Evolutionary conservation across 2,113 vertebrate genomes (phyloP).

Genomic region (Zootoca vivipara): DNA sequence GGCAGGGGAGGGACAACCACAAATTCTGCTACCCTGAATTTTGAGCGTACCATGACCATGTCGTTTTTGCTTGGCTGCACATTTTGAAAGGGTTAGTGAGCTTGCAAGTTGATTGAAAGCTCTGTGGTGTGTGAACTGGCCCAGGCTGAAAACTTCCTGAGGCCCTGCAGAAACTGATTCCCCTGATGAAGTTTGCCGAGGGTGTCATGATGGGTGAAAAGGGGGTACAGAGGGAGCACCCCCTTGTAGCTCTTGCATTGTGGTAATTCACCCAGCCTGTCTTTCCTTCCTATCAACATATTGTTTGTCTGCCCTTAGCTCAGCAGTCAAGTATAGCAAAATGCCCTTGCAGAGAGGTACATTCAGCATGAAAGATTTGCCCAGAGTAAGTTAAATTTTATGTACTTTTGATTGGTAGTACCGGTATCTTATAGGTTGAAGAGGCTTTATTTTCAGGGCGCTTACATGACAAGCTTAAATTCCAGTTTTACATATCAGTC

Average conservation of each 20-base stretch:
- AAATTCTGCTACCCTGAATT: constrained; percentile 49
- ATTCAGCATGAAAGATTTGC: background rate
- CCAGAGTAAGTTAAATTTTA: constrained; percentile 37
- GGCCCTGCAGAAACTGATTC: constrained; percentile 46
- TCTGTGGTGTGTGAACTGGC: constrained; percentile 71
- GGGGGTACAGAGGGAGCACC: constrained; percentile 8
- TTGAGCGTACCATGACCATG: constrained; percentile 70
- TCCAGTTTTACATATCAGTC: constrained; percentile 37
- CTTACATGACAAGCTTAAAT: background rate
- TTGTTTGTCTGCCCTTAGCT: background rate
- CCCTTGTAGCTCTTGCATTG: constrained; percentile 47
- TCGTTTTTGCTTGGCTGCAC: constrained; percentile 74
- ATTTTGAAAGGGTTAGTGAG: constrained; percentile 73
- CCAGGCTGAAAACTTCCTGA: constrained; percentile 56
- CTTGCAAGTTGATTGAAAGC: constrained; percentile 70
- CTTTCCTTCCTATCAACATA: constrained; percentile 16
- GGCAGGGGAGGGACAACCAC: background rate
- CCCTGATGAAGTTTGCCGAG: constrained; percentile 64
- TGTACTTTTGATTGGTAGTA: constrained; percentile 21
- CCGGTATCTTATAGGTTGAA: background rate
- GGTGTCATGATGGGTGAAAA: constrained; percentile 53
- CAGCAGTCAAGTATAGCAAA: background rate
- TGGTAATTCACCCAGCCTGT: constrained; percentile 47
- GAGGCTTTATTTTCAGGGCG: constrained; percentile 46
- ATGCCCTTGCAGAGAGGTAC: fast-evolving